Conservation (phyloP, 2,113 vertebrate genomes). For the Danionella cerebrum region DNA sequence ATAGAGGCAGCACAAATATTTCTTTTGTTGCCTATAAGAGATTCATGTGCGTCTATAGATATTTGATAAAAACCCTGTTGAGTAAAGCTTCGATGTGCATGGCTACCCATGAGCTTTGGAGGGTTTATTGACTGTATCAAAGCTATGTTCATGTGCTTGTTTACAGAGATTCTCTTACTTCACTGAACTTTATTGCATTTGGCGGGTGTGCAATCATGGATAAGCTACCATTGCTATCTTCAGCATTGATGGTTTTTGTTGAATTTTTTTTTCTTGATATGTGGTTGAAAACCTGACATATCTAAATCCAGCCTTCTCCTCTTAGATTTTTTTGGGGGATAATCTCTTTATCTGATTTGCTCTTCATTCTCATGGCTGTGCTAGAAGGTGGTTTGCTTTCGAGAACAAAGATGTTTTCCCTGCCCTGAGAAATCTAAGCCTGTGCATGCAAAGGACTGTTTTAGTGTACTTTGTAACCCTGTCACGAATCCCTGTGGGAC, state of each 20-base stretch:
- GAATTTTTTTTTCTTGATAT: background rate
- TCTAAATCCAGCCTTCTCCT: background rate
- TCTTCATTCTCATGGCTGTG: background rate
- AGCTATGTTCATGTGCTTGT: background rate
- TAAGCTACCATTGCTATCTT: background rate
- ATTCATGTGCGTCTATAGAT: background rate
- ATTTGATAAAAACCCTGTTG: background rate
- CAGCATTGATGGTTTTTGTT: background rate
- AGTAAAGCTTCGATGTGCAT: background rate
- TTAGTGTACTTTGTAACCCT: conserved; percentile 1
- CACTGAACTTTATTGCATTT: background rate
- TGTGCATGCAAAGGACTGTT: background rate
- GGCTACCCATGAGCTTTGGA: background rate
- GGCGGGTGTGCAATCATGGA: background rate
- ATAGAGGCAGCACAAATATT: too few relatives aligned
- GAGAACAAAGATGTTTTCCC: background rate
- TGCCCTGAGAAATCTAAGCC: background rate
- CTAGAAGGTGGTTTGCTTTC: background rate
- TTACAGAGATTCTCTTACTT: background rate
- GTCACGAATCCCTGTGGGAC: background rate
- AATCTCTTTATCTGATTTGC: background rate
- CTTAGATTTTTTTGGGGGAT: background rate
- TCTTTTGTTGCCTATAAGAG: too few relatives aligned
- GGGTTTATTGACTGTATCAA: background rate
- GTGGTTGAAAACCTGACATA: background rate